Conservation (phyloP, 2,797 vertebrate species). For the Notoglanidium macrostoma region DNA sequence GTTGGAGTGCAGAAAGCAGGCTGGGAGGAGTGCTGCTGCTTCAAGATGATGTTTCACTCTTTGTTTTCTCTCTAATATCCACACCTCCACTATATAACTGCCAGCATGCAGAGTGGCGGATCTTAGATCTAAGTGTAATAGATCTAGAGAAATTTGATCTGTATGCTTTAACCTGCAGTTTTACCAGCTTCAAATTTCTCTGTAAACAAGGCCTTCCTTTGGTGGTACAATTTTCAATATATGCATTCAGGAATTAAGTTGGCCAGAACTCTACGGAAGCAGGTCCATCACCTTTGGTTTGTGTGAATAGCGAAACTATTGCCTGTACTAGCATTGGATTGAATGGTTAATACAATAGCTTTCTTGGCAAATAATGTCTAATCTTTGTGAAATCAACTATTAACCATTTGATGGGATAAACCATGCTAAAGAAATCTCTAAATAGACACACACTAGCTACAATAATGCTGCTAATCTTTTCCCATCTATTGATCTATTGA, state of each 20-base stretch:
- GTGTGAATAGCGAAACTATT: background rate
- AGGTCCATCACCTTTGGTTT: background rate
- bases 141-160: constrained; percentile 31
- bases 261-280: background rate
- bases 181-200: constrained; percentile 25
- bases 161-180: constrained; percentile 27
- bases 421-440: background rate
- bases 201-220: background rate
- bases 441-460: background rate
- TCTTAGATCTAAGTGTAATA: constrained; percentile 22
- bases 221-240: background rate
- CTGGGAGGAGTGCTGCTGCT: background rate
- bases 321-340: background rate
- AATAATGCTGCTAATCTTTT: background rate
- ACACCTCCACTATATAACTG: constrained; percentile 19
- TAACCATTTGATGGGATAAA: background rate
- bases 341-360: background rate
- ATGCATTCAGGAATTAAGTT: background rate
- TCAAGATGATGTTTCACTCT: constrained; percentile 16
- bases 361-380: background rate
- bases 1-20: background rate
- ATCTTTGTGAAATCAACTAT: background rate
- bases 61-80: constrained; percentile 8
- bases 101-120: constrained; percentile 23
- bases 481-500: background rate